Base-by-base conservation (phyloP, 1,140 invertebrate species). In the Diorhabda carinulata region DNA sequence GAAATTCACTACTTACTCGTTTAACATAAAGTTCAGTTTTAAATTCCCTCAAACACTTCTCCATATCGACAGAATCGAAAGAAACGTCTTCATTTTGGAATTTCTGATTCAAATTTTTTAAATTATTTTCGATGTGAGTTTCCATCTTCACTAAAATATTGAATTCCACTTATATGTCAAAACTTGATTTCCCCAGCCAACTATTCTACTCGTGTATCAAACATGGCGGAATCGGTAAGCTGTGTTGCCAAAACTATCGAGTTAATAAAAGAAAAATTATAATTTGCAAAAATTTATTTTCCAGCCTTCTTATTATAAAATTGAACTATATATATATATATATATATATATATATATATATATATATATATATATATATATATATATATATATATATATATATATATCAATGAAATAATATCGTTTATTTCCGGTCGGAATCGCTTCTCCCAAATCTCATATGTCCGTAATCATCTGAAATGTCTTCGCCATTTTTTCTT, bases 401-500 rank as follows among this genome's bases (percentile, higher is more conserved):
- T 8, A 52, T 9, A 9, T 9, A 5, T 52, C 2, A 2, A 52
- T 9, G 47, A 9, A 52, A 7, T 2, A 52, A 9, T 52, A 2
- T 41, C 58, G 58, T 40, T 67, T 41, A 69, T 58, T 58, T 67
- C 41, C 69, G 10, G 43, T 76, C 74, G 40, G 40, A 58, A 43
- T 72, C 77, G 62, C 75, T 78, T 60, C 86, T 82, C 9, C 89
- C 89, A 74, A 90, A 90, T 73, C 89, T 80, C 79, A 90, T 83
- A 76, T 90, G 88, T 2, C 89, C 89, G 69, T 90, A 91, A 75
- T 91, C 88, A 72, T 90, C 88, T 73, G 87, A 89, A 43, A 85
- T 76, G 41, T 60, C 43, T 67, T 85, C 82, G 4, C 81, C 79
- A 3, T 52, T 52, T 41, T 87, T 82, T 65, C 85, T 85, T 1